Conservation (phyloP, 2,797 vertebrate species). For the Falco cherrug region DNA sequence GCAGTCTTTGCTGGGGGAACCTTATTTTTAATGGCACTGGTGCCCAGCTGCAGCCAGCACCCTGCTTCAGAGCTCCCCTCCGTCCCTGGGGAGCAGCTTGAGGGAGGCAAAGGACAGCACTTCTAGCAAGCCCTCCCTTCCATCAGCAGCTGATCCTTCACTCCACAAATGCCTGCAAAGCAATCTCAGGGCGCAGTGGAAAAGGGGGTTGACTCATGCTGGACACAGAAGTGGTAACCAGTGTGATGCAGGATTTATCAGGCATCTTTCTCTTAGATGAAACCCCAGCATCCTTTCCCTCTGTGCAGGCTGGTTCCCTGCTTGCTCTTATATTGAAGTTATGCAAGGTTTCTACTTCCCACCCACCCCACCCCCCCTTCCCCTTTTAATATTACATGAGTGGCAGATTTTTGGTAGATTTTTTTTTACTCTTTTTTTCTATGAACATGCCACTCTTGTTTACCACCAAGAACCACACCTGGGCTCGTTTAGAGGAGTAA, state of each 20-base stretch:
- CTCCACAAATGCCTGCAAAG: background rate
- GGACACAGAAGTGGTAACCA: background rate
- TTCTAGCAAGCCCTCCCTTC: background rate
- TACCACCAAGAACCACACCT: background rate
- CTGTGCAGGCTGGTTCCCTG: background rate
- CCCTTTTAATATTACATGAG: background rate
- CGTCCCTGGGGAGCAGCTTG: background rate
- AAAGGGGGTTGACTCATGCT: background rate
- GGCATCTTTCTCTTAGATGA: background rate
- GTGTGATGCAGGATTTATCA: background rate
- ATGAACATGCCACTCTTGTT: background rate
- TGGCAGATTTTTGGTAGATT: background rate
- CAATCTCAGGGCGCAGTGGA: background rate
- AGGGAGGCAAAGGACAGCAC: rapidly evolving
- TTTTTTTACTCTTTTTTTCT: background rate
- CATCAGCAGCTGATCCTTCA: background rate
- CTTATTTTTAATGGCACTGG: background rate
- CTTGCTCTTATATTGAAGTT: background rate
- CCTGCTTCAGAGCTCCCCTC: background rate
- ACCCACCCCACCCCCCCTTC: too few relatives aligned
- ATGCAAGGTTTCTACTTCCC: background rate
- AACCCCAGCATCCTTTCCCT: background rate
- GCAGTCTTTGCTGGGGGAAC: background rate
- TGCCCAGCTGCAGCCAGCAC: background rate
- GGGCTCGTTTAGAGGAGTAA: background rate